Base-by-base conservation (phyloP, 2,888 invertebrate genomes). In the Neria commutata region DNA sequence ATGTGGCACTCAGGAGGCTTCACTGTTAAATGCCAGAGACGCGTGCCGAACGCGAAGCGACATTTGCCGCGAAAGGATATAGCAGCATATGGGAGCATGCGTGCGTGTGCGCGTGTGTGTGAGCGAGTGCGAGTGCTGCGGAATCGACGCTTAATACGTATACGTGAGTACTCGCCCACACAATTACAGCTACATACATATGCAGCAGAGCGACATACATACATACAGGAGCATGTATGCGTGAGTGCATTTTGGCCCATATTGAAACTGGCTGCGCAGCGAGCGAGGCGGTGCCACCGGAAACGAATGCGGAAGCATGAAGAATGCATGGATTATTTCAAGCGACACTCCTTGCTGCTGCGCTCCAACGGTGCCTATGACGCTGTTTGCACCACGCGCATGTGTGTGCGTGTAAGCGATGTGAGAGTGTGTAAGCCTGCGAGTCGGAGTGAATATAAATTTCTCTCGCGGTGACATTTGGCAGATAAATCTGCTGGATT, bases 381-480 rank as follows among this genome's bases (percentile, higher is more conserved):
- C n/a, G n/a, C n/a, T n/a, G n/a, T n/a, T n/a, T n/a, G n/a, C n/a
- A n/a, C n/a, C n/a, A n/a, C n/a, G n/a, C n/a, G n/a, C n/a, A n/a
- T n/a, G n/a, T n/a, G n/a, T n/a, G n/a, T n/a, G n/a, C n/a, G n/a
- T n/a, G n/a, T n/a, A n/a, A n/a, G n/a, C n/a, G n/a, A n/a, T n/a
- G n/a, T n/a, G n/a, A n/a, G n/a, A n/a, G n/a, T n/a, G n/a, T n/a
- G n/a, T 37, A 37, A 17, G 17, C 21, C 42, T 42, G 14, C n/a
- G n/a, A 37, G 8, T 37, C 37, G n/a, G 37, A 42, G 42, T 42
- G 42, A 42, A 19, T 69, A 75, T 75, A 76, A 74, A 75, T 75
- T 72, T 63, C 67, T 65, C 66, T 66, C 67, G 58, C 68, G 69
- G 69, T 75, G 74, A 76, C 76, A 76, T 68, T 76, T 73, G 70